These are phyloP conservation scores for Tethea ocularis DNA, from an alignment of 2,888 invertebrate species.

Conservation along the genomic window DNA sequence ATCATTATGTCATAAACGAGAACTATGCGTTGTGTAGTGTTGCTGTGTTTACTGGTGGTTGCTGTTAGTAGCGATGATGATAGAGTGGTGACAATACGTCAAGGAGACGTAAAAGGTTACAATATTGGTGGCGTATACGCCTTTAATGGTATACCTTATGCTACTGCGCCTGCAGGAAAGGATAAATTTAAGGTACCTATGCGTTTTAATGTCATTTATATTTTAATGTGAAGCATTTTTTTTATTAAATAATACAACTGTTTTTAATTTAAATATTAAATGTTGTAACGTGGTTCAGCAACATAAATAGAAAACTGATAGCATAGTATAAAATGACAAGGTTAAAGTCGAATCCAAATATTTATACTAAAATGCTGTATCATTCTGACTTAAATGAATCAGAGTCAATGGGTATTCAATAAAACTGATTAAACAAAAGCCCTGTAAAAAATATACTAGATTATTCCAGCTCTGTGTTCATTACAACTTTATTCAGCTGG, in stretches of 20 bases:
- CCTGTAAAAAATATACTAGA: no score
- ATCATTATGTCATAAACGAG: neutral
- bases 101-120: neutral
- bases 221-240: neutral
- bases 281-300: no score
- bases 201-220: neutral
- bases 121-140: conserved; percentile 2
- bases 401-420: neutral
- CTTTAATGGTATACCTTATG: conserved; percentile 16
- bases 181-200: neutral
- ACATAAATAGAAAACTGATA: no score
- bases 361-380: neutral
- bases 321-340: no score
- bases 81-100: neutral
- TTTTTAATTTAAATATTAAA: no score
- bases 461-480: no score
- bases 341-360: neutral
- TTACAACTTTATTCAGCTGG: no score
- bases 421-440: neutral
- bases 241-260: no score
- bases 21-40: neutral
- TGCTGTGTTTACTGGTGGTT: neutral
- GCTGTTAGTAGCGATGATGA: neutral
- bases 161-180: conserved; percentile 7
- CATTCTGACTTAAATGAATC: neutral